These are phyloP conservation scores for Hemicentrotus pulcherrimus DNA, from an alignment of 35 echinoderm and acorn worm species.

Conservation along the genomic window DNA sequence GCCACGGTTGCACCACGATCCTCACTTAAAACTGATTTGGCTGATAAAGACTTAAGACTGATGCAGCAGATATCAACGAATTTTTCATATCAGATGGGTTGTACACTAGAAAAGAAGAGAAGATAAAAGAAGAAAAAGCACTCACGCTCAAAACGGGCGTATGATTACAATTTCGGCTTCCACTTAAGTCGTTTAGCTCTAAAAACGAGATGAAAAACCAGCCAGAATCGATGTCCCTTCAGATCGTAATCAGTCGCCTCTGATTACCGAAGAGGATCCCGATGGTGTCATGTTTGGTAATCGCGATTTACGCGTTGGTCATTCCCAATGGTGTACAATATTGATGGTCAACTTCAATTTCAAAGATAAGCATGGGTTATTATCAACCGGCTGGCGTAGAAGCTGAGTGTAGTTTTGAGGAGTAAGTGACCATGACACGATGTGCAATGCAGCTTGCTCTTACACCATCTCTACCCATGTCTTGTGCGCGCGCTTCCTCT, in stretches of 20 bases:
- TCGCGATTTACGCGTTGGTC: not conserved
- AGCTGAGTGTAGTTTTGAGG: not conserved
- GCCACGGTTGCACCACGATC: not conserved
- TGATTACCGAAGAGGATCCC: slow-evolving; percentile 8
- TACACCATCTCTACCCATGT: not conserved
- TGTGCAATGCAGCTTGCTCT: not conserved
- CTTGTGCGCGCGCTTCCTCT: no score
- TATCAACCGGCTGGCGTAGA: not conserved
- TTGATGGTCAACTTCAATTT: not conserved
- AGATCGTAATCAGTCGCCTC: not conserved
- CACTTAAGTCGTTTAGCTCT: not conserved
- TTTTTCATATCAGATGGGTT: not conserved
- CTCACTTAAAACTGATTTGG: not conserved
- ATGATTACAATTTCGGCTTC: not conserved
- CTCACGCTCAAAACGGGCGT: not conserved
- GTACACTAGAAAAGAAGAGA: not conserved
- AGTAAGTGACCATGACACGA: not conserved
- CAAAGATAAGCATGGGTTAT: not conserved
- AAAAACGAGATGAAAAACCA: not conserved
- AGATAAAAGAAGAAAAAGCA: not conserved
- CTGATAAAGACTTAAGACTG: not conserved
- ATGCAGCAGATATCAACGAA: not conserved
- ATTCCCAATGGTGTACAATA: not conserved
- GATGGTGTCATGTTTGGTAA: not conserved
- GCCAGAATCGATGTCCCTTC: not conserved